A percentile compares a stretch with the other conserved stretches of the same genome.
These are phyloP conservation scores for Momotus momota DNA, from an alignment of 2,797 vertebrate genomes.

Conservation along the genomic window DNA sequence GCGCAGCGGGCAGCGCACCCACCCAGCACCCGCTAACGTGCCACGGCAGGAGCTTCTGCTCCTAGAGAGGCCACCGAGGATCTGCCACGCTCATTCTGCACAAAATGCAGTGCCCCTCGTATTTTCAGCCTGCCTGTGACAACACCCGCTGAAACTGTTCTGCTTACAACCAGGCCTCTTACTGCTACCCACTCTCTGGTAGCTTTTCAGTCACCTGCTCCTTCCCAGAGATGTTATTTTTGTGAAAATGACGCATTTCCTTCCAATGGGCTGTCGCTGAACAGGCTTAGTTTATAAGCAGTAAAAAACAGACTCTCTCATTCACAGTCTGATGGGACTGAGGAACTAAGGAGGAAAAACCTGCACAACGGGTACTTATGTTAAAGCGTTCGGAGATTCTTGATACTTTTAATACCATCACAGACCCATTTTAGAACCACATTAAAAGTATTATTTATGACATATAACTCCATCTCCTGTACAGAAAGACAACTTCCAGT, in stretches of 20 bases:
- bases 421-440: background rate
- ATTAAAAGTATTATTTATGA: background rate
- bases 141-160: background rate
- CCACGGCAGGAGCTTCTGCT: too few species aligned
- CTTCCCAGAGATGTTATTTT: background rate
- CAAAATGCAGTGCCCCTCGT: too few species aligned
- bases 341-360: background rate
- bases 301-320: background rate
- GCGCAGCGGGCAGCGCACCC: too few species aligned
- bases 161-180: background rate
- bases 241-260: background rate
- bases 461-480: background rate
- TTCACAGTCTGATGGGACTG: background rate
- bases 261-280: background rate
- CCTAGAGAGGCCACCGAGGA: too few species aligned
- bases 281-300: background rate
- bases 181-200: background rate
- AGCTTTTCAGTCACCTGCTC: background rate
- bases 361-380: background rate
- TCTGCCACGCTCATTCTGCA: too few species aligned
- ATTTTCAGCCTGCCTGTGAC: background rate
- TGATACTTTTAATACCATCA: background rate
- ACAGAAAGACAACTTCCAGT: background rate
- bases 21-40: too few species aligned
- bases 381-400: background rate